Conservation (phyloP, 2,888 invertebrate genomes). For the Leptopilina myrica region DNA sequence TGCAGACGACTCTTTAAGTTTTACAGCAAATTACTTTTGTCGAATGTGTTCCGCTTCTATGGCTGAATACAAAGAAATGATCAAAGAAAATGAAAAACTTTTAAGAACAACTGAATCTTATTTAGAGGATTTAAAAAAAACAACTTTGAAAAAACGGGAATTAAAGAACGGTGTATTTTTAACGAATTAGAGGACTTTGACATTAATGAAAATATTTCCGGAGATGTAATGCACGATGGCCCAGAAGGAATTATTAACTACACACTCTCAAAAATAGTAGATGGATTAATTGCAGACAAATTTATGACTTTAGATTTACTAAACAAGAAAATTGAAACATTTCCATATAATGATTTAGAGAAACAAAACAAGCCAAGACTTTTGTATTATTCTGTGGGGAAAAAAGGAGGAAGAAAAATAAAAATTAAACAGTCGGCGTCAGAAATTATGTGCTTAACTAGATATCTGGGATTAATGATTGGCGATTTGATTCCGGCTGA, state of each 20-base stretch:
- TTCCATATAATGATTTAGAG: constrained; percentile 25
- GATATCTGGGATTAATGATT: constrained; percentile 50
- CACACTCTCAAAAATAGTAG: constrained; percentile 19
- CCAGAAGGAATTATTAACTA: constrained; percentile 34
- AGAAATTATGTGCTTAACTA: constrained; percentile 47
- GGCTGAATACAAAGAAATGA: constrained; percentile 49
- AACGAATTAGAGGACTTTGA: constrained; percentile 38
- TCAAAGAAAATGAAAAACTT: constrained; percentile 47
- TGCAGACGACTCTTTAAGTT: constrained; percentile 39
- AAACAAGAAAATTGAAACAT: constrained; percentile 27
- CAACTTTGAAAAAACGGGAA: constrained; percentile 50
- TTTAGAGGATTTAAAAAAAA: constrained; percentile 45
- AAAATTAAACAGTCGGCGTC: constrained; percentile 41
- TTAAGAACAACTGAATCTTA: constrained; percentile 51
- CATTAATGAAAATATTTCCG: constrained; percentile 35
- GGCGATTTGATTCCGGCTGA: constrained; percentile 44
- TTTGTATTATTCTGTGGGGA: constrained; percentile 29
- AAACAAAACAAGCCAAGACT: constrained; percentile 34
- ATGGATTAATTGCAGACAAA: constrained; percentile 17
- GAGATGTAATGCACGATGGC: constrained; percentile 28
- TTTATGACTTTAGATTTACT: constrained; percentile 1
- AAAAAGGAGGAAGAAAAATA: constrained; percentile 30
- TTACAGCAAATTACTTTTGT: constrained; percentile 50
- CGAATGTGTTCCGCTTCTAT: constrained; percentile 52
- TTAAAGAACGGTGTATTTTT: constrained; percentile 44